Evolutionary conservation across 2,888 invertebrate genomes (phyloP).

Genomic region (Muschampia plurimacula): DNA sequence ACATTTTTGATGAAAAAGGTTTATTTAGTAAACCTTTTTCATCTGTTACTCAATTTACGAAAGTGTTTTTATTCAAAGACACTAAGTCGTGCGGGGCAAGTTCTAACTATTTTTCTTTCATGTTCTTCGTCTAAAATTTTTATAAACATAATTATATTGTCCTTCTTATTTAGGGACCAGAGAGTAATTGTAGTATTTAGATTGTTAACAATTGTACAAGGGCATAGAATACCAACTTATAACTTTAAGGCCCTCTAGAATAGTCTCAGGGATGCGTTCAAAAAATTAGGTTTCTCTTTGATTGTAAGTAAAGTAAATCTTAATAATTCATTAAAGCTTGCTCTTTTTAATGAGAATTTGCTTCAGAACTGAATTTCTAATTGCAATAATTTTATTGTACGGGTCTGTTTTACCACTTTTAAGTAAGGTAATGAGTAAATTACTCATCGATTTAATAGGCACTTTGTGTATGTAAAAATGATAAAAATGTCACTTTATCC

Average conservation of each 20-base stretch:
- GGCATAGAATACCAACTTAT: background rate
- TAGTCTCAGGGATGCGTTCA: background rate
- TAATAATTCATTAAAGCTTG: background rate
- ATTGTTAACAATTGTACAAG: constrained; percentile 1
- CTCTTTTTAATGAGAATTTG: background rate
- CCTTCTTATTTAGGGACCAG: constrained; percentile 29
- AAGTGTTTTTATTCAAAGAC: constrained; percentile 15
- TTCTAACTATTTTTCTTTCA: background rate
- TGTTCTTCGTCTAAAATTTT: background rate
- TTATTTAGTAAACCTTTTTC: background rate
- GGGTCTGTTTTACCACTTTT: too few relatives aligned
- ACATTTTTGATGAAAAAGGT: constrained; percentile 14
- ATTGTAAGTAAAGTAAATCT: background rate
- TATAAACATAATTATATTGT: constrained; percentile 7
- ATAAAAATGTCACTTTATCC: too few relatives aligned
- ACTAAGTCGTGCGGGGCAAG: constrained; percentile 12
- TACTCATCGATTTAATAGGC: too few relatives aligned
- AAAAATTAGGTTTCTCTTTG: background rate
- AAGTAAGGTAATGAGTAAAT: too few relatives aligned
- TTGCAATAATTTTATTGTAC: background rate
- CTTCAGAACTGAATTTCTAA: background rate
- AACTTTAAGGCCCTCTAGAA: background rate
- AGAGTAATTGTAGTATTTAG: constrained; percentile 13
- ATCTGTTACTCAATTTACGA: constrained; percentile 9
- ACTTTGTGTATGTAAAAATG: too few relatives aligned